Evolutionary conservation across 1,140 invertebrate species (phyloP).

Genomic region (Theocolax elegans): DNA sequence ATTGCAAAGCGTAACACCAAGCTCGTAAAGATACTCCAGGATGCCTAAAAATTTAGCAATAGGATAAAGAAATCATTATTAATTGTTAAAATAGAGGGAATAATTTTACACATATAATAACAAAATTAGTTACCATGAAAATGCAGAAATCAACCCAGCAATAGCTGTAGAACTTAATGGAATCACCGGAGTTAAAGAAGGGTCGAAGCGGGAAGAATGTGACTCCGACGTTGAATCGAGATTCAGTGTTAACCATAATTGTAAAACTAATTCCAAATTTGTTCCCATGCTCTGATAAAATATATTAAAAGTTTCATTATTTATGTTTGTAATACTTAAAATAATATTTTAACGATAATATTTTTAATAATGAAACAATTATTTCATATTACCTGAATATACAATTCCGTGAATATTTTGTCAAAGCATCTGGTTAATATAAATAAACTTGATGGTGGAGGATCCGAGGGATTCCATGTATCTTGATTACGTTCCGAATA

Average conservation of each 20-base stretch:
- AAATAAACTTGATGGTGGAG: constrained; percentile 59
- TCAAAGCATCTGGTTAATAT: constrained; percentile 81
- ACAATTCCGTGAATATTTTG: constrained; percentile 73
- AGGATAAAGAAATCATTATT: too few species aligned
- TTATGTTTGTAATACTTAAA: too few species aligned
- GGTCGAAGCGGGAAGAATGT: constrained; percentile 67
- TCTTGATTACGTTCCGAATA: constrained; percentile 56
- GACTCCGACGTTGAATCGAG: constrained; percentile 67
- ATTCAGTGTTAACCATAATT: constrained; percentile 87
- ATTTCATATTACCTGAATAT: constrained; percentile 56
- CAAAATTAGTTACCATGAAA: constrained; percentile 71
- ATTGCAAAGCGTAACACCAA: constrained; percentile 80
- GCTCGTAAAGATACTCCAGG: constrained; percentile 77
- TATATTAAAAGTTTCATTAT: too few species aligned
- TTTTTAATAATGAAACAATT: too few species aligned
- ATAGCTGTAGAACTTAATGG: constrained; percentile 78
- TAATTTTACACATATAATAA: too few species aligned
- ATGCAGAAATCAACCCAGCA: constrained; percentile 75
- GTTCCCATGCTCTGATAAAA: constrained; percentile 67
- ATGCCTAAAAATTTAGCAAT: constrained; percentile 61
- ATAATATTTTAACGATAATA: too few species aligned
- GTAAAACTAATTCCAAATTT: constrained; percentile 82
- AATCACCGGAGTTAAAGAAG: constrained; percentile 77
- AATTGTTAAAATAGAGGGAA: too few species aligned
- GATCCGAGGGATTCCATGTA: constrained; percentile 53